Evolutionary conservation across 2,888 invertebrate species (phyloP).

Genomic region (Nemoura dubitans): DNA sequence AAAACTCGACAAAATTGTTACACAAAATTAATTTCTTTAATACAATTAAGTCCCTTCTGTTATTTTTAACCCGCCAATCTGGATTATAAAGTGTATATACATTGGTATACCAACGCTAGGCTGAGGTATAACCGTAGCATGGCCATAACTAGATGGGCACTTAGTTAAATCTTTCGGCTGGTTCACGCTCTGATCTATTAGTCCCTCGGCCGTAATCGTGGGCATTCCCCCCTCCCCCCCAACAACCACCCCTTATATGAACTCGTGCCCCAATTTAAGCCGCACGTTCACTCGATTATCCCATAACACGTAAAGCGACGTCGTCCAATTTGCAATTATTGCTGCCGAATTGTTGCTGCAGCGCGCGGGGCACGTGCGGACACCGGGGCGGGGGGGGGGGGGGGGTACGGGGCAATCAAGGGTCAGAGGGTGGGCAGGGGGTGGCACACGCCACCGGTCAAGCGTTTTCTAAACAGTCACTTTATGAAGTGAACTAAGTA

Average conservation of each 20-base stretch:
- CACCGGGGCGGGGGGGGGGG: not conserved
- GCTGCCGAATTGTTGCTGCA: not conserved
- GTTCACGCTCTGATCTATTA: slow-evolving; percentile 9
- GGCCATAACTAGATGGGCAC: not conserved
- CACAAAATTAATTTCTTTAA: not conserved
- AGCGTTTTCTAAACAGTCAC: not conserved
- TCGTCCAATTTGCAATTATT: slow-evolving; percentile 23
- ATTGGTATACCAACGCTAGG: not conserved
- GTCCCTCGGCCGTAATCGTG: slow-evolving; percentile 33
- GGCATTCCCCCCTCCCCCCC: no score
- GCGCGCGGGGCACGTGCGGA: not conserved
- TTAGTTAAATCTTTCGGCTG: not conserved
- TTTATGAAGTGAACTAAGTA: not conserved
- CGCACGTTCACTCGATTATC: slow-evolving; percentile 28
- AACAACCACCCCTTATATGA: not conserved
- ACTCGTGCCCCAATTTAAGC: slow-evolving; percentile 14
- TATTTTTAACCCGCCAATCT: not conserved
- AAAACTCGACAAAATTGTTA: not conserved
- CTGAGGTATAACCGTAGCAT: not conserved
- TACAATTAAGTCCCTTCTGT: not conserved
- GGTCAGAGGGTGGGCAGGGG: not conserved
- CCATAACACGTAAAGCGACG: not conserved
- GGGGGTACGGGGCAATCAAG: not conserved
- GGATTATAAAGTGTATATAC: not conserved
- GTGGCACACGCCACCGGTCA: not conserved